Base-by-base conservation (phyloP, 2,113 vertebrate species). In the Oxyruncus cristatus region DNA sequence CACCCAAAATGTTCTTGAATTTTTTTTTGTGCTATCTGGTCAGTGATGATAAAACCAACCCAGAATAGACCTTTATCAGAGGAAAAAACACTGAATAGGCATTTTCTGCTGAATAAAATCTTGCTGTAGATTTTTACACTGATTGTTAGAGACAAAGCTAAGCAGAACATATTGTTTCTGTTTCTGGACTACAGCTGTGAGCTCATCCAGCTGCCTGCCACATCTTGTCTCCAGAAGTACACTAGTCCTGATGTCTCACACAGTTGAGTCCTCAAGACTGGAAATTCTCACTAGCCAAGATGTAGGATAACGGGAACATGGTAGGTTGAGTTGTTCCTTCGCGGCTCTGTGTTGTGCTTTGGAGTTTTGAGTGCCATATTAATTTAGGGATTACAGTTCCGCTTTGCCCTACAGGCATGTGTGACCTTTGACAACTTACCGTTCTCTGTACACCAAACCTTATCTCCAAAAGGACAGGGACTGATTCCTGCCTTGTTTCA, bases 41-140 rank as follows among this genome's bases (percentile, higher is more conserved):
- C 41, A 70, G 7, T 68, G 47, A 46, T 26, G 26, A 35, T 18
- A n/a, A n/a, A 49, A 18, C 3, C 32, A 67, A 62, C 11, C 59
- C 7, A 75, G 37, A 37, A 52, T 9, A 87, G 16, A 41, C 3
- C 1, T 92, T 47, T 35, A 14, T 46, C 35, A 61, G 50, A 68
- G 16, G 15, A 78, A 74, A 52, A 49, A 58, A 1, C 8, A 55
- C 7, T 62, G 30, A 44, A 35, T 7, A 46, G 12, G 1, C 7
- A 33, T 66, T 87, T 94, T 73, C 28, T 63, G 8, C 8, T 41
- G 17, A 66, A 66, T 46, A 53, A 41, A 73, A 35, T 27, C 6
- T 44, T 50, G 4, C 14, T 0, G 0, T 7, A 41, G 19, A 3
- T 68, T 73, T 73, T 76, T 14, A n/a, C 5, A 12, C 18, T 65